A percentile compares a stretch with the other conserved stretches of the same genome.
Evolutionary conservation across 2,797 vertebrate species (phyloP).

Genomic region (Molossus molossus): DNA sequence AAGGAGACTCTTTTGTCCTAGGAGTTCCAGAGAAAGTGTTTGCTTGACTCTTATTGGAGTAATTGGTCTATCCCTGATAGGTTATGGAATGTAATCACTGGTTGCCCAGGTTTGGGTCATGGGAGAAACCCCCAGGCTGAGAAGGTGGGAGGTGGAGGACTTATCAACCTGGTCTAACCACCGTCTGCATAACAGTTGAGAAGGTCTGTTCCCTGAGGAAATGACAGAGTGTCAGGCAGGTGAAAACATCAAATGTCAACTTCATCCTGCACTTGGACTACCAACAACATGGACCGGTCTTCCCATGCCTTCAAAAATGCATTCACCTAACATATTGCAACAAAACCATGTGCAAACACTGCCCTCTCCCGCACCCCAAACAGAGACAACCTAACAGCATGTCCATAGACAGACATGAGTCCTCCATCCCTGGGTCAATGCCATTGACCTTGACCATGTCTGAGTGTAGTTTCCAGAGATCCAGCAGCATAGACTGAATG

Average conservation of each 20-base stretch:
- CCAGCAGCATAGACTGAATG: no score
- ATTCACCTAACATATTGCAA: background rate
- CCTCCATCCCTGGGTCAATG: background rate
- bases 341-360: background rate
- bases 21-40: background rate
- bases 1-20: background rate
- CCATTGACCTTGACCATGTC: background rate
- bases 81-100: accelerated
- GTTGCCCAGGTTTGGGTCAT: no score
- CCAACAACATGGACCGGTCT: accelerated
- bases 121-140: background rate
- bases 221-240: background rate
- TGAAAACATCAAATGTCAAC: background rate
- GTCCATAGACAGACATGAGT: background rate
- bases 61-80: accelerated
- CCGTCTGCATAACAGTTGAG: background rate
- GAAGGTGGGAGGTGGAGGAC: background rate
- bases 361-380: accelerated
- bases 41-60: background rate
- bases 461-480: background rate
- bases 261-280: background rate
- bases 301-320: background rate
- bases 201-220: background rate
- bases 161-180: background rate
- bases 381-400: background rate